These are phyloP conservation scores for Aplochiton taeniatus DNA, from an alignment of 2,797 vertebrate genomes.

Conservation along the genomic window DNA sequence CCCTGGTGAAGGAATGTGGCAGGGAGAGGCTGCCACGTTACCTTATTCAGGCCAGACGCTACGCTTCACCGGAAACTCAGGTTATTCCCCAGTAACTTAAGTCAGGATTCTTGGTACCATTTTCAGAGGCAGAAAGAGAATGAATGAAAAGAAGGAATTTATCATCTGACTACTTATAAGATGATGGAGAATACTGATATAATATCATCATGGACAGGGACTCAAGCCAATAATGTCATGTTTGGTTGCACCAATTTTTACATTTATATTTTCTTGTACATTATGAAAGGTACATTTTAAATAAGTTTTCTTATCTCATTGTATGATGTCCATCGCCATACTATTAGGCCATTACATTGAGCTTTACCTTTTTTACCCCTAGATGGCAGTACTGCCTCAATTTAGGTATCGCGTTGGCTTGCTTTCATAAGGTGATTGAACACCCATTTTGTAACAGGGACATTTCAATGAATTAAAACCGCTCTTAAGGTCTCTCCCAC, in stretches of 20 bases:
- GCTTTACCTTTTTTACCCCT: conserved; percentile 31
- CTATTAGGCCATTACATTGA: no score
- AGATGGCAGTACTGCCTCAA: conserved; percentile 73
- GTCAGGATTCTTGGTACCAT: neutral
- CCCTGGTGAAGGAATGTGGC: conserved; percentile 38
- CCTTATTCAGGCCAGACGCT: conserved; percentile 39
- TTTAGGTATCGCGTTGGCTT: conserved; percentile 1
- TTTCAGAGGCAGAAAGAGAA: neutral
- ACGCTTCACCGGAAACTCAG: conserved; percentile 16
- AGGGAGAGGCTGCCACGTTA: conserved; percentile 4
- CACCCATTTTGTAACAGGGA: conserved; percentile 64
- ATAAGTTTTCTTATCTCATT: no score
- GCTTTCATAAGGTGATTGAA: conserved; percentile 38
- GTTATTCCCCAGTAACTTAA: conserved; percentile 12
- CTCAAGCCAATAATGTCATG: no score
- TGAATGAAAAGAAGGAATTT: neutral
- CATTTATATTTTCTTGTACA: no score
- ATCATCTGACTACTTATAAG: neutral
- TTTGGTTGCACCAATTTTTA: no score
- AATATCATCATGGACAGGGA: no score
- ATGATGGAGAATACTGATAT: no score
- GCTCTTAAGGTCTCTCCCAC: conserved; percentile 17
- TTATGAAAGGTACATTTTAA: no score
- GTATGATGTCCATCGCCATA: no score
- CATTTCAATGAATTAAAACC: conserved; percentile 26